Evolutionary conservation across 2,888 invertebrate genomes (phyloP).

Genomic region (Machimus rusticus): DNA sequence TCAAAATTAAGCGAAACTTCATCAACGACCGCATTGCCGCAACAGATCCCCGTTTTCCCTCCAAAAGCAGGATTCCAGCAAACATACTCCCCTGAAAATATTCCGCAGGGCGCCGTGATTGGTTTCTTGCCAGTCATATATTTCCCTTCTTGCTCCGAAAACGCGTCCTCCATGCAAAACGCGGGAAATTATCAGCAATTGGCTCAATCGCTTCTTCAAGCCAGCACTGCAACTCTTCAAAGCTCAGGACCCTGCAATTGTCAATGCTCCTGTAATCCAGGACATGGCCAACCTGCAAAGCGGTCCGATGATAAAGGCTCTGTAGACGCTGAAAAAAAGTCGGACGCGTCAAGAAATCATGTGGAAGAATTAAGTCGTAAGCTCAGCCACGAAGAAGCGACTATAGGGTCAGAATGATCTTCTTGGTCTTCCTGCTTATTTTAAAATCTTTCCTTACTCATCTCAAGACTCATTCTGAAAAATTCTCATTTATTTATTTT

Average conservation of each 20-base stretch:
- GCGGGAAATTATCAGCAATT: constrained; percentile 51
- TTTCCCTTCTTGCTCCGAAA: constrained; percentile 71
- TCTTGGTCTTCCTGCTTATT: not conserved
- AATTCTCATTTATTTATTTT: constrained; percentile 37
- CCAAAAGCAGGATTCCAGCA: constrained; percentile 56
- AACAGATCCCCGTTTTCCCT: constrained; percentile 58
- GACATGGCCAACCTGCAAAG: constrained; percentile 1
- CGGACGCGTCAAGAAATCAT: not conserved
- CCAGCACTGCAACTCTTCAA: not conserved
- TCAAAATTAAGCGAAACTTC: constrained; percentile 56
- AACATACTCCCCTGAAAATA: constrained; percentile 58
- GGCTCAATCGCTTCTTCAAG: not conserved
- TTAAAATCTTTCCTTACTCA: not conserved
- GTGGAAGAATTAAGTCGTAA: not conserved
- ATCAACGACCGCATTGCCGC: constrained; percentile 57
- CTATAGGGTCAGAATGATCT: constrained; percentile 26
- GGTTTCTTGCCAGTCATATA: constrained; percentile 77
- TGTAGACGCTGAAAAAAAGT: not conserved
- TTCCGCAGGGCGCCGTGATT: constrained; percentile 69
- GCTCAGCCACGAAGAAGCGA: not conserved
- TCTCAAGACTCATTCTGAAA: not conserved
- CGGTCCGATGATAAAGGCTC: not conserved
- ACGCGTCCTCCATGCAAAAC: constrained; percentile 58
- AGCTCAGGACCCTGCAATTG: constrained; percentile 11
- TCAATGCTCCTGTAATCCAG: constrained; percentile 31